Evolutionary conservation across 2,888 invertebrate genomes (phyloP).

Genomic region (Melanophora roralis): DNA sequence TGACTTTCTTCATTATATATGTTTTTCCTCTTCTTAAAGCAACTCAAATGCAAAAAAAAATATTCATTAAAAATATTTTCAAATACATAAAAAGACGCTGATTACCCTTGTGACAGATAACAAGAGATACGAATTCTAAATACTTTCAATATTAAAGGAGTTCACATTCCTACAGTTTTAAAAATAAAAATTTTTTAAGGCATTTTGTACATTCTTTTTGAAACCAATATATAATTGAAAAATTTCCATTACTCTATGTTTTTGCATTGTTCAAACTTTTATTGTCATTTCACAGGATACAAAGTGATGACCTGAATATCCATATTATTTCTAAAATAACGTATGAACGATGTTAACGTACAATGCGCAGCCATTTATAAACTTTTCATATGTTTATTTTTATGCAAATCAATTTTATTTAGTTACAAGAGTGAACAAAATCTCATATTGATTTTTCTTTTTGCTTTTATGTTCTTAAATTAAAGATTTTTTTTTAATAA

Average conservation of each 20-base stretch:
- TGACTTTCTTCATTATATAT: constrained; percentile 38
- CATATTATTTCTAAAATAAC: constrained; percentile 9
- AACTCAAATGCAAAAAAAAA: constrained; percentile 27
- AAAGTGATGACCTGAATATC: too few relatives aligned
- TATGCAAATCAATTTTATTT: constrained; percentile 12
- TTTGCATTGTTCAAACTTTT: too few relatives aligned
- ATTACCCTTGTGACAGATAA: constrained; percentile 35
- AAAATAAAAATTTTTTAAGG: too few relatives aligned
- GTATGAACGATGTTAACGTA: neutral
- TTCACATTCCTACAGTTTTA: too few relatives aligned
- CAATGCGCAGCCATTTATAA: neutral
- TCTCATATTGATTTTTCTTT: neutral
- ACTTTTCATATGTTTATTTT: neutral
- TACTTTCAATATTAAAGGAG: neutral
- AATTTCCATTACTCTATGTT: too few relatives aligned
- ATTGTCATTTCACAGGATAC: too few relatives aligned
- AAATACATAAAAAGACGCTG: constrained; percentile 33
- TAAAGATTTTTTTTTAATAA: neutral
- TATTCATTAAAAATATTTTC: constrained; percentile 49
- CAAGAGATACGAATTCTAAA: neutral
- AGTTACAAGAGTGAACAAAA: constrained; percentile 1
- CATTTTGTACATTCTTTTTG: too few relatives aligned
- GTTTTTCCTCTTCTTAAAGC: constrained; percentile 2
- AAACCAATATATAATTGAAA: too few relatives aligned
- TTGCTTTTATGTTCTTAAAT: neutral